Conservation (phyloP, 2,888 invertebrate species). For the Morpho helenor region DNA sequence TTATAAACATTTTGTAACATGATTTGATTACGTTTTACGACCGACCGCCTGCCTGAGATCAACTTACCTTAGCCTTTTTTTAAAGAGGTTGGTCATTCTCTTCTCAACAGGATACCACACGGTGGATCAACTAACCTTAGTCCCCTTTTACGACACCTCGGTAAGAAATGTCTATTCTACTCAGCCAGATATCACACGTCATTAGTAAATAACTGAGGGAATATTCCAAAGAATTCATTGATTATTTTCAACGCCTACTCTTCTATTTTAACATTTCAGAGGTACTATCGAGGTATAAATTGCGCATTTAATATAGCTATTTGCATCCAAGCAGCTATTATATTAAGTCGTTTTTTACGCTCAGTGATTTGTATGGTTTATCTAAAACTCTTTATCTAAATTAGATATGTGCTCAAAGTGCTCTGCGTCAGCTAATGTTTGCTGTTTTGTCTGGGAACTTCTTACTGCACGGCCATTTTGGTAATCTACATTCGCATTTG, state of each 20-base stretch:
- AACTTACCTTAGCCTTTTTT: too few species aligned
- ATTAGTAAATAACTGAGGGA: too few species aligned
- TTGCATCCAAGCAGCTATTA: conserved; percentile 69
- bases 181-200: too few species aligned
- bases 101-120: too few species aligned
- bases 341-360: conserved; percentile 59
- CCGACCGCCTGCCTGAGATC: too few species aligned
- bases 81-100: too few species aligned
- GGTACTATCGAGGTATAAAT: conserved; percentile 68
- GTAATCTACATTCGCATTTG: conserved; percentile 10
- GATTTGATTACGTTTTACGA: too few species aligned
- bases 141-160: too few species aligned
- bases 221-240: not conserved
- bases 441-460: conserved; percentile 37
- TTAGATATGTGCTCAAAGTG: conserved; percentile 50
- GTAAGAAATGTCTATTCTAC: too few species aligned
- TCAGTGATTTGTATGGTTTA: conserved; percentile 72
- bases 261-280: conserved; percentile 36
- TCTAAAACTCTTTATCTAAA: conserved; percentile 69
- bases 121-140: too few species aligned
- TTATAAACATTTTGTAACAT: too few species aligned
- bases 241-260: conserved; percentile 16
- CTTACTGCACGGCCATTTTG: conserved; percentile 27
- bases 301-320: conserved; percentile 76
- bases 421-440: conserved; percentile 34